phyloP scores from a whole-genome alignment of 2,113 vertebrate genomes.

The Plecturocebus donacophilus region DNA sequence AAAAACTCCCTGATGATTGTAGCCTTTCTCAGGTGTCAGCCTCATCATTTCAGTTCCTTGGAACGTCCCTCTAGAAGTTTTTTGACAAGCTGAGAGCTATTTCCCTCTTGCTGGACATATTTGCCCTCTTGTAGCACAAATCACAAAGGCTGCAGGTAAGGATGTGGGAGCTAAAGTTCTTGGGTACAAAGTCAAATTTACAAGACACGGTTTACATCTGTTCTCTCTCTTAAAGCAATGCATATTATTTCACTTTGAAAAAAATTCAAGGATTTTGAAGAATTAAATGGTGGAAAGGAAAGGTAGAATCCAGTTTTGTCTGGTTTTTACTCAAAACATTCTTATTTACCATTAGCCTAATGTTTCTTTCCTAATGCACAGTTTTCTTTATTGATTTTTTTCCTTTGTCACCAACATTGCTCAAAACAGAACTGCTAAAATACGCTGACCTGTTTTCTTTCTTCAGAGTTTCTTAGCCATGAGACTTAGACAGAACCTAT shows the following conservation, averaged over 20 bases:
- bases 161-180: not conserved
- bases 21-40: not conserved
- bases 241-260: not conserved
- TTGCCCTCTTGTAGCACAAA: not conserved
- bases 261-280: not conserved
- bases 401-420: not conserved
- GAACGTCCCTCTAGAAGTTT: not conserved
- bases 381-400: slow-evolving; percentile 64
- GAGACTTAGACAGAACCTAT: not conserved
- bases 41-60: not conserved
- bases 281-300: not conserved
- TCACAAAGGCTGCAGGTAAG: not conserved
- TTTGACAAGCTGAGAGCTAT: not conserved
- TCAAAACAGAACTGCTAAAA: slow-evolving; percentile 51
- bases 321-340: slow-evolving; percentile 29
- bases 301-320: not conserved
- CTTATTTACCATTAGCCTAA: not conserved
- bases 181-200: not conserved
- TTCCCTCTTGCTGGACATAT: not conserved
- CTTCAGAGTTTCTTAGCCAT: slow-evolving; percentile 16
- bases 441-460: slow-evolving; percentile 55
- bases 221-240: not conserved
- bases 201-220: not conserved
- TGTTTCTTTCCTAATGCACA: slow-evolving; percentile 39
- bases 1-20: not conserved